Base-by-base conservation (phyloP, 2,888 invertebrate species). In the Drosophila subquinaria region DNA sequence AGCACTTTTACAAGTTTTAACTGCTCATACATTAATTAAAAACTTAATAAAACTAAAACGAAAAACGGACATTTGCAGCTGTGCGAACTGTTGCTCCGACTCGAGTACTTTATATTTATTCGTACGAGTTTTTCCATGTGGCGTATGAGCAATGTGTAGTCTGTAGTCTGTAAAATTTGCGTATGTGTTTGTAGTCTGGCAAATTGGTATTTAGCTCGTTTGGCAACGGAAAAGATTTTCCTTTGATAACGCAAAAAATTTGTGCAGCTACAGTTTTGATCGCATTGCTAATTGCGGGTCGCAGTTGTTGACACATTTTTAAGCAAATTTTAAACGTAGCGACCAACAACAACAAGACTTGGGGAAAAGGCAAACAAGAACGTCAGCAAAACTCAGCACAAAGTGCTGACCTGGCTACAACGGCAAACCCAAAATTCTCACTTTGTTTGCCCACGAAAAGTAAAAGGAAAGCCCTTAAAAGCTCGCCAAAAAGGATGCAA, bases 1-100 rank as follows among this genome's bases (percentile, higher is more conserved):
- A 85, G 88, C 76, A 88, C 82, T 89, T 80, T 85, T 88, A 82
- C 90, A 86, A 86, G 86, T 85, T 89, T 86, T 85, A 86, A 86
- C 86, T 85, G 86, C 86, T 89, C 86, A 78, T 86, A 86, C 90
- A 89, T 86, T 86, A 86, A 86, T 86, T 86, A 89, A 86, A 86
- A 89, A 86, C 88, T 89, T 88, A 84, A 89, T 82, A 89, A 80
- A 89, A 76, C 67, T 60, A 70, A 69, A 75, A 75, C 76, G 55
- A 75, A 70, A 48, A 66, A 47, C 66, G 63, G 69, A 67, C 76
- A 67, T 52, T 63, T 45, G 72, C 80, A 76, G 69, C 72, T 80
- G 67, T 51, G 64, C 63, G 51, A 64, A 63, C 72, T 80, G 65
- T 79, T 60, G 76, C 71, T 66, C 43, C 56, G 20, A 30, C 23